Conservation (phyloP, 1,140 invertebrate genomes). For the Diabrotica undecimpunctata region DNA sequence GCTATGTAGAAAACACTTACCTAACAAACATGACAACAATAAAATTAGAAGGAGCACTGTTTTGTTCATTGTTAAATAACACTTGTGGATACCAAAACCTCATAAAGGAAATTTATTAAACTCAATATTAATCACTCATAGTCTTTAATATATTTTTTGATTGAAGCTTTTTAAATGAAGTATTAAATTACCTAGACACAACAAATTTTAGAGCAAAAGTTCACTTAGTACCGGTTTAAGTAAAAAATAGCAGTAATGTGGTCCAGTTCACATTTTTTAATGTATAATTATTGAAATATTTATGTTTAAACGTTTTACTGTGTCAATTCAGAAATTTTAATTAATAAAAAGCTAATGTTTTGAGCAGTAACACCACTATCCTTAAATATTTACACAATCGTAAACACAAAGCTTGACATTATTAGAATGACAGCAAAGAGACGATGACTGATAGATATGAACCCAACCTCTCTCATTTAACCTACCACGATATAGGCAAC, state of each 20-base stretch:
- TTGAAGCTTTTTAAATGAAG: background rate
- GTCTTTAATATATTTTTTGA: background rate
- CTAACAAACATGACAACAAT: background rate
- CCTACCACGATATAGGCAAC: background rate
- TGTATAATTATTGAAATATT: background rate
- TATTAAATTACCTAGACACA: background rate
- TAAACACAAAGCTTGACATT: background rate
- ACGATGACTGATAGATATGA: background rate
- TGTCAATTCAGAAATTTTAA: background rate
- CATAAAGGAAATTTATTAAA: background rate
- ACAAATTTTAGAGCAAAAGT: conserved; percentile 17
- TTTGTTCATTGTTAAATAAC: background rate
- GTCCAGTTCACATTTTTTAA: background rate
- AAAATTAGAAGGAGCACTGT: background rate
- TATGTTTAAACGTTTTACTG: background rate
- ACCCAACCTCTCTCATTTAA: background rate
- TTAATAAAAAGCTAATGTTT: background rate
- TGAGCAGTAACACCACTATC: background rate
- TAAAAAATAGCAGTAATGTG: background rate
- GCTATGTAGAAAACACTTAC: background rate
- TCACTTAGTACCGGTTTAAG: conserved; percentile 16
- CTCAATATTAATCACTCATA: background rate
- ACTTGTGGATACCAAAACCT: background rate
- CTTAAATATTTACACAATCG: background rate
- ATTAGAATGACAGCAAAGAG: conserved; percentile 2